Evolutionary conservation across 2,113 vertebrate species (phyloP), one percentile per base, ranked within the genome.

Genomic region (Perca fluviatilis): DNA sequence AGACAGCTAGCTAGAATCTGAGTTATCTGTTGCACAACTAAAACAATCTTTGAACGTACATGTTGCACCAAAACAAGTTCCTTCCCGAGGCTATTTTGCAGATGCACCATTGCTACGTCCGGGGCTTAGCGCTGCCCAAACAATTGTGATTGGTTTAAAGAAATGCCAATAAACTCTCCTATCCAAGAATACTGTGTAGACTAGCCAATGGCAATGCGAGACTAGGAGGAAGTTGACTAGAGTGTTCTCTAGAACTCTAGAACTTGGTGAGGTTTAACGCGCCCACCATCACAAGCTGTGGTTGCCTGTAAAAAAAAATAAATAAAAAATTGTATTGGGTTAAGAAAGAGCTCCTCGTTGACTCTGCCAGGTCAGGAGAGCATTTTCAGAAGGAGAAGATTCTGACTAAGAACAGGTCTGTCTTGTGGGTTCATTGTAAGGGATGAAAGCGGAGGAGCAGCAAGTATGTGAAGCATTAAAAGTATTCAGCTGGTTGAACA

Each of bases 391-490:
- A 46, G 46, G 63, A 63, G 51, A 40, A 12, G 21, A 74, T 33
- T 53, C 18, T 70, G 62, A 21, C 46, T 46, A 19, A 82, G 43
- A 78, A 66, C 57, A 63, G 61, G 60, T 9, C 71, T 5, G 25
- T 61, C 13, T 56, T 43, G 78, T 46, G 36, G 21, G 43, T 27
- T 71, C 50, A 73, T 56, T 40, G 64, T 54, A 19, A 60, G 67
- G 74, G 77, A 87, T 92, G 89, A 88, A 93, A 91, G 82, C 88
- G 47, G 83, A 90, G 88, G 86, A 75, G 87, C 68, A 78, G 19
- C 69, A 89, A 66, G 70, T 65, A 92, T 87, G 88, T 80, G 82
- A 92, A 88, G 88, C 74, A 91, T 87, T 46, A 30, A 15, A 90
- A 83, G 61, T 13, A 89, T 90, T 79, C 70, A 47, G 78, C 4